phyloP scores from a whole-genome alignment of 2,888 invertebrate species.

The Abrostola triplasia region DNA sequence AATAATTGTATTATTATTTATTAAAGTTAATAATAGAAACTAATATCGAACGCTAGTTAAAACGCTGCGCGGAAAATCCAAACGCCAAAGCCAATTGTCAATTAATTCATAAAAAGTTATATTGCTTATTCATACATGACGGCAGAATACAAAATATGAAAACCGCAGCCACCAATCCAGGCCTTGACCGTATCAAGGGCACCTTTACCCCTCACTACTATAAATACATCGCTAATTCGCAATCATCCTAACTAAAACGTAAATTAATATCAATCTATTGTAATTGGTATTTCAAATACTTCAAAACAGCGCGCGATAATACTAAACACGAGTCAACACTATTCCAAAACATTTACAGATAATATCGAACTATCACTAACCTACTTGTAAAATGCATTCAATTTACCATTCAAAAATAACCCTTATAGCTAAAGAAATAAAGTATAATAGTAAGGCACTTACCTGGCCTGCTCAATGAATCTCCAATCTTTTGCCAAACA shows the following conservation, averaged over 20 bases:
- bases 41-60: too few species aligned
- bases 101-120: too few species aligned
- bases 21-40: too few species aligned
- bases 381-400: neutral
- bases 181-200: neutral
- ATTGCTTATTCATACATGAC: too few species aligned
- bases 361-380: constrained; percentile 14
- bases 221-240: neutral
- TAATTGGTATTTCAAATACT: neutral
- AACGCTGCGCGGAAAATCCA: too few species aligned
- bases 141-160: neutral
- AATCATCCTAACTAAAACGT: too few species aligned
- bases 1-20: too few species aligned
- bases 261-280: neutral
- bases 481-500: constrained; percentile 82
- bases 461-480: constrained; percentile 75
- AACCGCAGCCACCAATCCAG: neutral
- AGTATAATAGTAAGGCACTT: constrained; percentile 49
- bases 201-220: neutral
- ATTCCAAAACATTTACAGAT: constrained; percentile 29
- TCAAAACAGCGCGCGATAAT: constrained; percentile 9
- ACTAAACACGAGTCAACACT: neutral
- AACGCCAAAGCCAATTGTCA: too few species aligned
- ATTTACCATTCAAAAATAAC: constrained; percentile 14
- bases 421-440: neutral